These are phyloP conservation scores for Aurelia aurita complex sp. Pacific DNA, from an alignment of 30 jellyfish, hydroid and myxozoan species.

Conservation along the genomic window DNA sequence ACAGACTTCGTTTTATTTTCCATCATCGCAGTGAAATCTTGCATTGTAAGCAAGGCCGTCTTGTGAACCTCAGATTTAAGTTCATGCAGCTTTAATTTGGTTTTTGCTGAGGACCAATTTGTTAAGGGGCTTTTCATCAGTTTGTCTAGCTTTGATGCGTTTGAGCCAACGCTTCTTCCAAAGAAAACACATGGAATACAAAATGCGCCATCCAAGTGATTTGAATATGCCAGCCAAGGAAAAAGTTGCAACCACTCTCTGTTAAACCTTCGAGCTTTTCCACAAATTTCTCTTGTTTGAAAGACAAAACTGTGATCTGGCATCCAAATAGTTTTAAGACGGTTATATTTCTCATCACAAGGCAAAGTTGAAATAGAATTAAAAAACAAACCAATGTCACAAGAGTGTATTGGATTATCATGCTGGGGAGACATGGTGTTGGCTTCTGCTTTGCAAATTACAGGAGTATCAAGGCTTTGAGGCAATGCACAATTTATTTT, in stretches of 20 bases:
- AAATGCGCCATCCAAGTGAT: slow-evolving; percentile 37
- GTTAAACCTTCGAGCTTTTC: no score
- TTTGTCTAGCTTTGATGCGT: no score
- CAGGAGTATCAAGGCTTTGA: neutral
- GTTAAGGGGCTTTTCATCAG: no score
- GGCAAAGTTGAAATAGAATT: no score
- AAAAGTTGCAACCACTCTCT: slow-evolving; percentile 12
- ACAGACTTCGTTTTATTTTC: neutral
- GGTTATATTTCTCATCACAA: no score
- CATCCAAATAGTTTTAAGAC: no score
- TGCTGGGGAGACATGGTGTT: neutral
- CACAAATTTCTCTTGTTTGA: no score
- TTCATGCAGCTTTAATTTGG: no score
- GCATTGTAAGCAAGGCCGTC: neutral
- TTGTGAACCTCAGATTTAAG: slow-evolving; percentile 11
- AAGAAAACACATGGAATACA: slow-evolving; percentile 36
- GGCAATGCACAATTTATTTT: neutral
- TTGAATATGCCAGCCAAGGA: slow-evolving; percentile 48
- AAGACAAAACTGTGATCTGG: no score
- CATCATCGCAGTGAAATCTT: neutral
- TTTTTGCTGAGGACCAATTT: no score
- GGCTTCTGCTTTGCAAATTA: neutral
- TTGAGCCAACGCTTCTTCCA: neutral
- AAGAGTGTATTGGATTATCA: no score
- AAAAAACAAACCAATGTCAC: no score